Conservation (phyloP, 2,888 invertebrate species). For the Drosophila bunnanda region DNA sequence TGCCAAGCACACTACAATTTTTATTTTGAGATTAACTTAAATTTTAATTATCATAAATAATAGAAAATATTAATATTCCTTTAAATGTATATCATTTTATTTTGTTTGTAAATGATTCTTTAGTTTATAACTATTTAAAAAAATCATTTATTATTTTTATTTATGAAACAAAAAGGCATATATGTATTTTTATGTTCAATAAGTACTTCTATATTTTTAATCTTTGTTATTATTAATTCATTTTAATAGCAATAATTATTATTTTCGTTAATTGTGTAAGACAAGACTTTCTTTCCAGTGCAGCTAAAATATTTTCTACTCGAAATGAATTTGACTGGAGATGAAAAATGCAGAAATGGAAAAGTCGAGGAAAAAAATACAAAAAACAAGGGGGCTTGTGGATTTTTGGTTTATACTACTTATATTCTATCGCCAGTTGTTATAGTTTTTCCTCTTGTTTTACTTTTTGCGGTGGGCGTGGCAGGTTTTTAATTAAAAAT, state of each 20-base stretch:
- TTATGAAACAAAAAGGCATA: no score
- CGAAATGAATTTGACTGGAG: slow-evolving; percentile 44
- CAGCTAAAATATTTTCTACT: slow-evolving; percentile 25
- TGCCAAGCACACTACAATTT: not conserved
- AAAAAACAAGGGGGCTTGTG: slow-evolving; percentile 11
- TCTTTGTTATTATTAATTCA: not conserved
- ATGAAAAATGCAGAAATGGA: slow-evolving; percentile 7
- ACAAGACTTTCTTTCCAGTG: not conserved
- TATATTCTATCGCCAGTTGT: slow-evolving; percentile 15
- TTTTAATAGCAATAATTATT: not conserved
- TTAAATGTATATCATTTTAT: not conserved
- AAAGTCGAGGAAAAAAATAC: not conserved
- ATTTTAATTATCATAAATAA: not conserved
- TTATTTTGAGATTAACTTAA: not conserved
- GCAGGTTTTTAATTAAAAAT: slow-evolving; percentile 70
- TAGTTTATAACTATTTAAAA: not conserved
- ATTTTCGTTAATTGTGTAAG: not conserved
- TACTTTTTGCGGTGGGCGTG: slow-evolving; percentile 59
- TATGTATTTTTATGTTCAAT: not conserved
- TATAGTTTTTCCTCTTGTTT: slow-evolving; percentile 41
- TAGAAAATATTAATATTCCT: not conserved
- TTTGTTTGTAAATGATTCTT: not conserved
- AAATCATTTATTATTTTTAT: not conserved
- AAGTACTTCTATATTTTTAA: not conserved
- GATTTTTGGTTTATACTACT: slow-evolving; percentile 16